Evolutionary conservation across 2,888 invertebrate genomes (phyloP), one percentile per base, ranked within the genome.

Genomic region (Junonia oenone): DNA sequence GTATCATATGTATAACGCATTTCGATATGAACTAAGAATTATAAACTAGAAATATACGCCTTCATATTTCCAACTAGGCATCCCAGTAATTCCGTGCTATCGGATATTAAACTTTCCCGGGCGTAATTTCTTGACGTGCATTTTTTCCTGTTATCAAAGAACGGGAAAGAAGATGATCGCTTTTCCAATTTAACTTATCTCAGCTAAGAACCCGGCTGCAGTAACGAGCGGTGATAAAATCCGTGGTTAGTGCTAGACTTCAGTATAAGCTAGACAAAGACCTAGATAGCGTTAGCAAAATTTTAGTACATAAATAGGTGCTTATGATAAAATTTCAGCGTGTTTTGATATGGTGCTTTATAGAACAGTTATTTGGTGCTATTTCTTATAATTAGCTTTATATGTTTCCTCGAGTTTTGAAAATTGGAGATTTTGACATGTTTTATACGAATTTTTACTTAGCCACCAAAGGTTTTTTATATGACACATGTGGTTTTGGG

Each of bases 131-230:
- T 43, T 22, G 43, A 43, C 22, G 43, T 43, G 19, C 0, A 14
- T 43, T 43, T 43, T 43, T 43, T 43, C 43, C 26, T 22, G 38
- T 43, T 43, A 43, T 43, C 43, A 43, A 22, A 26, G 43, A 43
- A 43, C 31, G 31, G 19, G 40, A 27, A 45, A 50, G 55, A 66
- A 68, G 67, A 68, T 68, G 69, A 69, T 70, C 69, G 65, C 67
- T 66, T 69, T 71, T 72, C 65, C 73, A 73, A 74, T 73, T 72
- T 72, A 69, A 70, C 68, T 73, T 74, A 73, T 68, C 73, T 68
- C 51, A 51, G 63, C 65, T 68, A 63, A 67, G 65, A 56, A 63
- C 58, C 59, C 58, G 61, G 48, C 35, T 17, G 56, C 51, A 48
- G 38, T 43, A 49, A 56, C 52, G 46, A 45, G 27, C 40, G 31